These are phyloP conservation scores for Listronotus oregonensis DNA, from an alignment of 1,140 invertebrate genomes.

Conservation along the genomic window DNA sequence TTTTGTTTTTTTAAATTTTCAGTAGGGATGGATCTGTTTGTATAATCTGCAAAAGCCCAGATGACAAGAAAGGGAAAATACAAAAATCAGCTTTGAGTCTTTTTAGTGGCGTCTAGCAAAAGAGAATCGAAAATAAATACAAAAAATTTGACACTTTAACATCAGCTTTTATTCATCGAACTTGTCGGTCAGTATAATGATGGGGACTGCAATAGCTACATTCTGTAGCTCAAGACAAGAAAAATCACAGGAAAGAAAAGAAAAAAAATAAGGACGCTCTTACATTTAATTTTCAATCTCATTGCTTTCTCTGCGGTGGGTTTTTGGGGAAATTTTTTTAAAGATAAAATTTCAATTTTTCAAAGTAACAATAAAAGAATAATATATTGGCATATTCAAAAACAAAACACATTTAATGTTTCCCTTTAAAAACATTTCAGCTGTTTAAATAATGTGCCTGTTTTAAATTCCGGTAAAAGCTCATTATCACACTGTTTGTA, in stretches of 20 bases:
- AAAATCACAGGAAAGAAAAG: slow-evolving; percentile 15
- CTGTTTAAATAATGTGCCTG: slow-evolving; percentile 20
- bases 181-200: slow-evolving; percentile 22
- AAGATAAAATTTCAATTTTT: slow-evolving; percentile 10
- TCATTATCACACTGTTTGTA: slow-evolving; percentile 17
- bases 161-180: slow-evolving; percentile 18
- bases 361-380: neutral
- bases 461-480: slow-evolving; percentile 15
- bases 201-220: slow-evolving; percentile 3
- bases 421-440: slow-evolving; percentile 21
- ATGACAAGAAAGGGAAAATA: neutral
- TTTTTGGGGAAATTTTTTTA: slow-evolving; percentile 13
- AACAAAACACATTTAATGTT: slow-evolving; percentile 21
- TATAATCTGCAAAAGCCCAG: slow-evolving; percentile 11
- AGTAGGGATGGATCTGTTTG: slow-evolving; percentile 8
- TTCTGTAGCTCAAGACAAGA: slow-evolving; percentile 9
- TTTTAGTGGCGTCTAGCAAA: slow-evolving; percentile 4
- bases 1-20: slow-evolving; percentile 1
- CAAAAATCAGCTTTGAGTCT: slow-evolving; percentile 1
- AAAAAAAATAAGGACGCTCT: slow-evolving; percentile 16
- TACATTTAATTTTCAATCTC: slow-evolving; percentile 20
- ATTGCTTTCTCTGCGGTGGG: slow-evolving; percentile 20
- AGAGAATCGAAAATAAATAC: slow-evolving; percentile 6
- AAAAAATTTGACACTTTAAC: slow-evolving; percentile 8
- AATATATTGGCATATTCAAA: neutral